A percentile compares a stretch with the other conserved stretches of the same genome.
These are phyloP conservation scores for Brenthis daphne DNA, from an alignment of 2,888 invertebrate genomes.

Conservation along the genomic window DNA sequence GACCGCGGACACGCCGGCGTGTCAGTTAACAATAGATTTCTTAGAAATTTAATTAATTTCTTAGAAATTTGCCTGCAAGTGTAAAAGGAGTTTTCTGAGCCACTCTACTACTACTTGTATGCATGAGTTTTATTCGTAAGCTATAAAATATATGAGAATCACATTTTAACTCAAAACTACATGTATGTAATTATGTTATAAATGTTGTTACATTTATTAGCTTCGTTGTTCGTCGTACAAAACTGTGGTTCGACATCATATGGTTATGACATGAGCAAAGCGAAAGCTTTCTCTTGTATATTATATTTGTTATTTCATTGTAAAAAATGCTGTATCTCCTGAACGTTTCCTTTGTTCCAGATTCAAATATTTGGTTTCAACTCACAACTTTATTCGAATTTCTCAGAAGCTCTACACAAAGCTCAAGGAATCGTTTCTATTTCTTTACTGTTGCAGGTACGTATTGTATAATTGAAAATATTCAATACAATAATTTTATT, in stretches of 20 bases:
- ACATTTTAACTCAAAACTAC: background rate
- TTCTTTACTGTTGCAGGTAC: conserved; percentile 96
- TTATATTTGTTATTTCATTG: background rate
- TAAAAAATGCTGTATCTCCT: background rate
- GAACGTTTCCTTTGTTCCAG: conserved; percentile 83
- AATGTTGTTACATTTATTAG: no score
- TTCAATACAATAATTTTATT: conserved; percentile 11
- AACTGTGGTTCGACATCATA: no score
- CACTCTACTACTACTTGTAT: no score
- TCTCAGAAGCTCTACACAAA: conserved; percentile 95
- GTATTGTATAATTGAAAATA: conserved; percentile 37
- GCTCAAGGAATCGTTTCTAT: conserved; percentile 98
- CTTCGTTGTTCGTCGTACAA: no score
- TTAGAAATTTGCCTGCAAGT: no score
- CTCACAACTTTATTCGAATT: conserved; percentile 97
- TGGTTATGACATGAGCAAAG: no score
- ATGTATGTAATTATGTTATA: no score
- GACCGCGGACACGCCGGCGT: no score
- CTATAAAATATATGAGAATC: background rate
- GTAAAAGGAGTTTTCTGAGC: no score
- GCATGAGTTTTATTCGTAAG: no score
- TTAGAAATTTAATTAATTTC: background rate
- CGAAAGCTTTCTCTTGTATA: no score
- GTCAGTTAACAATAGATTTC: background rate
- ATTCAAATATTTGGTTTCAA: conserved; percentile 99